Percentiles rank a stretch among this genome's conserved stretches.
Conservation (phyloP, 2,888 invertebrate species). For the Phlogophora meticulosa region DNA sequence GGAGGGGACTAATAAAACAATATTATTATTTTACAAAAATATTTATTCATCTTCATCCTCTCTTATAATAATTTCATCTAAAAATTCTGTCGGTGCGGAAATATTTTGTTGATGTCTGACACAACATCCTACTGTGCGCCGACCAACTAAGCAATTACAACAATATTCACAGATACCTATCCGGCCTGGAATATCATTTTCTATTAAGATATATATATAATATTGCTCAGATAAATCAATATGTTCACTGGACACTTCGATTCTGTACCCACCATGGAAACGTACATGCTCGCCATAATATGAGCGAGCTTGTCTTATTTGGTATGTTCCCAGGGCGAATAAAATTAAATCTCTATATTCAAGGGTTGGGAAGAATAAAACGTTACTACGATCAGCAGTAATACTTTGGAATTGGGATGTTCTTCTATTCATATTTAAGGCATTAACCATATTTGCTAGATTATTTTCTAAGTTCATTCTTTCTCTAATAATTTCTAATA, state of each 20-base stretch:
- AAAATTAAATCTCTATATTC: constrained; percentile 27
- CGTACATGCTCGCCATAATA: constrained; percentile 27
- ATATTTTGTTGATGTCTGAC: too few species aligned
- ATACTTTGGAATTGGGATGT: constrained; percentile 7
- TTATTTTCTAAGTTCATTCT: constrained; percentile 2
- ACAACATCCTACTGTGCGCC: too few species aligned
- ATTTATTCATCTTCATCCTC: too few species aligned
- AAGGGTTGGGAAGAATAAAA: constrained; percentile 15
- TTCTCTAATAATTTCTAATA: neutral
- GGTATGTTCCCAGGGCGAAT: constrained; percentile 25
- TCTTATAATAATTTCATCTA: too few species aligned
- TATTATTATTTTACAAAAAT: too few species aligned
- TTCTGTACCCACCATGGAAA: constrained; percentile 9
- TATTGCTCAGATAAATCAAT: too few species aligned
- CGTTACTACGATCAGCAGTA: constrained; percentile 7
- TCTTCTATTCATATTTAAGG: constrained; percentile 5
- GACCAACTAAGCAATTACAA: too few species aligned
- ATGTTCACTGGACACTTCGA: constrained; percentile 18
- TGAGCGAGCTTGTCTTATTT: constrained; percentile 24
- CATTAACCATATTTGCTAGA: constrained; percentile 5
- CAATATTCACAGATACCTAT: too few species aligned
- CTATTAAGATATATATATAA: too few species aligned
- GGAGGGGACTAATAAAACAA: too few species aligned
- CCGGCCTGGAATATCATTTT: too few species aligned
- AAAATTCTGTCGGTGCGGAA: too few species aligned